Percentiles rank a stretch among this genome's conserved stretches.
Conservation (phyloP, 2,888 invertebrate species). For the Koerneria pararmatus region DNA sequence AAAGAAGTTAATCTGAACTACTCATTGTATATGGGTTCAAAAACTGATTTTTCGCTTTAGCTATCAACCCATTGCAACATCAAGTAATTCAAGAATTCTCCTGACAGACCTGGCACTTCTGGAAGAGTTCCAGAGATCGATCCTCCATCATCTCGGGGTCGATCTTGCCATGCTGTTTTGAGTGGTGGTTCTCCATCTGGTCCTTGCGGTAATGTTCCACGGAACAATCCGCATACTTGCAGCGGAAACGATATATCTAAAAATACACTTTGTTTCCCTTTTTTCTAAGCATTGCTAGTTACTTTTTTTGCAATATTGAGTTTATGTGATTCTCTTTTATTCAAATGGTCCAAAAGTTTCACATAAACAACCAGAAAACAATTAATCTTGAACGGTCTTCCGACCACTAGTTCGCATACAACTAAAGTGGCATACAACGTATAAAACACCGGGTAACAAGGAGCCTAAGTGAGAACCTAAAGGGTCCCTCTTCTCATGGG, state of each 20-base stretch:
- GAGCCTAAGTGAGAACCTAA: too few species aligned
- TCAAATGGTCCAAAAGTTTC: neutral
- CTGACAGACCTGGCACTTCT: conserved; percentile 43
- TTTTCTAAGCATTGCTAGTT: neutral
- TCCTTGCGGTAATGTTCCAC: conserved; percentile 59
- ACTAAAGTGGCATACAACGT: too few species aligned
- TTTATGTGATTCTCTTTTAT: neutral
- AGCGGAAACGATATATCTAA: conserved; percentile 56
- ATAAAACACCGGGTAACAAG: too few species aligned
- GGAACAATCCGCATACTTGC: conserved; percentile 49
- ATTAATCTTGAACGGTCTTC: too few species aligned
- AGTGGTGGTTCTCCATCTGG: conserved; percentile 58
- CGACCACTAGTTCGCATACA: too few species aligned
- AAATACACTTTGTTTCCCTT: conserved; percentile 12
- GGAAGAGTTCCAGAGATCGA: conserved; percentile 49
- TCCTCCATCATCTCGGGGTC: conserved; percentile 58
- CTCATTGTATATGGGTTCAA: too few species aligned
- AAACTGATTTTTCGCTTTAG: too few species aligned
- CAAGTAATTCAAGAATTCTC: too few species aligned
- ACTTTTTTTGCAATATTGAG: neutral
- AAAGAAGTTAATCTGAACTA: too few species aligned
- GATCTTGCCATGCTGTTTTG: conserved; percentile 54
- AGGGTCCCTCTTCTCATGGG: too few species aligned
- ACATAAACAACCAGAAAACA: too few species aligned
- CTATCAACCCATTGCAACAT: too few species aligned